A percentile compares a stretch with the other conserved stretches of the same genome.
These are phyloP conservation scores for Mesorhabditis belari DNA, from an alignment of 2,888 invertebrate species.

Conservation along the genomic window DNA sequence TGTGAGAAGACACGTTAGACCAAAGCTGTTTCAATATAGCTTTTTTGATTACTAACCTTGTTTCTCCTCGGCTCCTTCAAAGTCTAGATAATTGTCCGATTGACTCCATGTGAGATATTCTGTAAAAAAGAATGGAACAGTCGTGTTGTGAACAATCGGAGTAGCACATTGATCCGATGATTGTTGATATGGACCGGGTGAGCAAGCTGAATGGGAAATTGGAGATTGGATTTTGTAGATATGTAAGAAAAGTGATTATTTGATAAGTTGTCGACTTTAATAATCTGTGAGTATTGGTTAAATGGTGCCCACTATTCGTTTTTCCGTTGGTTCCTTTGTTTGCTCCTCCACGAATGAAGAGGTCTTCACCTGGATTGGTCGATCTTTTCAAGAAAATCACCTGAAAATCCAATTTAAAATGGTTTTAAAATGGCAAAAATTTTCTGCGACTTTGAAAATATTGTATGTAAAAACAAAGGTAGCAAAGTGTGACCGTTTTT, in stretches of 20 bases:
- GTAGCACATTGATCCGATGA: conserved; percentile 38
- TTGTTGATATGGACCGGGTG: conserved; percentile 47
- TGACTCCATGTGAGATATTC: conserved; percentile 43
- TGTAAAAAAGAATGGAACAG: conserved; percentile 28
- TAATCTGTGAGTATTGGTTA: too few species aligned
- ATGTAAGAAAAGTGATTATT: too few species aligned
- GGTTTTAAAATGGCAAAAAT: too few species aligned
- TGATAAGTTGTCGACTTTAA: too few species aligned
- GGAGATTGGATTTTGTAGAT: too few species aligned
- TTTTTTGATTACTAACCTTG: conserved; percentile 34
- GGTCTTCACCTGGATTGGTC: conserved; percentile 54
- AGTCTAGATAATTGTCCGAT: conserved; percentile 42
- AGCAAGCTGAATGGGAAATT: conserved; percentile 54
- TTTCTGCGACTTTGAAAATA: too few species aligned
- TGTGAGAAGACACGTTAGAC: too few species aligned
- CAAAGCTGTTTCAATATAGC: too few species aligned
- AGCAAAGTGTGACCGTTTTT: too few species aligned
- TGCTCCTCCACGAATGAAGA: conserved; percentile 56
- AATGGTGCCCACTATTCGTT: too few species aligned
- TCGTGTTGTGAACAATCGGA: conserved; percentile 38
- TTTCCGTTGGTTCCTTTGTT: conserved; percentile 3
- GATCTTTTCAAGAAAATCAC: conserved; percentile 50
- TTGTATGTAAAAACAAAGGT: too few species aligned
- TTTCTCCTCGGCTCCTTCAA: conserved; percentile 40
- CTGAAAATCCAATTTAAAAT: too few species aligned